phyloP scores from a whole-genome alignment of 1,140 invertebrate genomes.

The Brachionus paranguensis region DNA sequence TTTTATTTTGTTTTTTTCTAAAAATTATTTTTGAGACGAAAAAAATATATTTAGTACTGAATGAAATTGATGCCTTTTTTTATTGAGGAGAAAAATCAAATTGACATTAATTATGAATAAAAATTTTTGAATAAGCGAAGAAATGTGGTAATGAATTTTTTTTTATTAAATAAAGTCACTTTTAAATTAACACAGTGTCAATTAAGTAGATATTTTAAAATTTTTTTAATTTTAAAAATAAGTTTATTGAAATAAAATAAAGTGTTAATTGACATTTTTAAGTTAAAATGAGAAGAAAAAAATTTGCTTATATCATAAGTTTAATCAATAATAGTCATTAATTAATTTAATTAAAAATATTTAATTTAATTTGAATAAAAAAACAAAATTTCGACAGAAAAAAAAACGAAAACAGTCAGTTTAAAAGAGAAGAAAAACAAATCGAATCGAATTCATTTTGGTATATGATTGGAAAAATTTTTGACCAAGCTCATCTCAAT shows the following conservation, averaged over 20 bases:
- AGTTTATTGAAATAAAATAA: not conserved
- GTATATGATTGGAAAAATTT: not conserved
- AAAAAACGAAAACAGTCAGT: constrained; percentile 22
- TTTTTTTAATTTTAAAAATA: not conserved
- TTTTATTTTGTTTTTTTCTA: too few species aligned
- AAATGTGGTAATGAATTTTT: too few species aligned
- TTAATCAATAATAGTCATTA: constrained; percentile 21
- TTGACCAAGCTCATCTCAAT: not conserved
- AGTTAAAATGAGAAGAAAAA: not conserved
- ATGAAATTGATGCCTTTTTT: too few species aligned
- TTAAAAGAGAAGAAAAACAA: not conserved
- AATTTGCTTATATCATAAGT: not conserved
- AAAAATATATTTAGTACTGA: too few species aligned
- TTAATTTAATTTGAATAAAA: constrained; percentile 5
- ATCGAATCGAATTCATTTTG: constrained; percentile 4
- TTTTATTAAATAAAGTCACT: not conserved
- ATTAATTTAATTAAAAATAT: constrained; percentile 15
- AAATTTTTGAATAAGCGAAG: too few species aligned
- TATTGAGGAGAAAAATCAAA: too few species aligned
- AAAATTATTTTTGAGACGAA: too few species aligned
- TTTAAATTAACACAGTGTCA: not conserved
- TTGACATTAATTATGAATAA: too few species aligned
- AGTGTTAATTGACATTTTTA: not conserved
- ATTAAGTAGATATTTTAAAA: not conserved
- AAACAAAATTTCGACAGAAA: not conserved